Percentiles rank a stretch among this genome's conserved stretches.
Conservation (phyloP, 2,888 invertebrate genomes). For the Rhimphoctona megacephalus region DNA sequence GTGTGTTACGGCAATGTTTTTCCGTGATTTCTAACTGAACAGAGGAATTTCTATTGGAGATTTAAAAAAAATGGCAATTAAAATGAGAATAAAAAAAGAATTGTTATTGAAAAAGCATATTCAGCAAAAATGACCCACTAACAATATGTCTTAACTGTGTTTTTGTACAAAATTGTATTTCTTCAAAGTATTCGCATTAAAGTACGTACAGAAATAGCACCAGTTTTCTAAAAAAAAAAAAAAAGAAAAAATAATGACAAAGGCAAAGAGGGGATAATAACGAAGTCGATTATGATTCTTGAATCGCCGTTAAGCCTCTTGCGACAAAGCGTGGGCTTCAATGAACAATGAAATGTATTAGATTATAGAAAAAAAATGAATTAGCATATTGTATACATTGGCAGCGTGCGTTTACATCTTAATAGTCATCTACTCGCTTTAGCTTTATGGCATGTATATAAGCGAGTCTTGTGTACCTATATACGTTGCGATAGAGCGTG, state of each 20-base stretch:
- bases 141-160: neutral
- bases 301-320: conserved; percentile 27
- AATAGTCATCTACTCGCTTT: conserved; percentile 57
- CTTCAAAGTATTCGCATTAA: neutral
- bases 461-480: conserved; percentile 11
- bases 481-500: conserved; percentile 51
- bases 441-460: conserved; percentile 34
- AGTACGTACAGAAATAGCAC: neutral
- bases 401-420: conserved; percentile 62
- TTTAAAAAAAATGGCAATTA: no score
- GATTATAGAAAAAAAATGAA: conserved; percentile 30
- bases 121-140: neutral
- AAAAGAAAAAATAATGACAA: neutral
- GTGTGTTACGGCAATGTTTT: no score
- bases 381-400: conserved; percentile 56
- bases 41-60: no score
- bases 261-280: neutral
- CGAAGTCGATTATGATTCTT: conserved; percentile 40
- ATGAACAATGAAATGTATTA: conserved; percentile 59
- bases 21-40: no score
- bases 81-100: neutral
- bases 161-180: neutral
- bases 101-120: neutral
- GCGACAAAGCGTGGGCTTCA: conserved; percentile 54
- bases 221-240: conserved; percentile 17